Conservation (phyloP, 92 coral and sea anemone genomes). For the Heliopora coerulea region DNA sequence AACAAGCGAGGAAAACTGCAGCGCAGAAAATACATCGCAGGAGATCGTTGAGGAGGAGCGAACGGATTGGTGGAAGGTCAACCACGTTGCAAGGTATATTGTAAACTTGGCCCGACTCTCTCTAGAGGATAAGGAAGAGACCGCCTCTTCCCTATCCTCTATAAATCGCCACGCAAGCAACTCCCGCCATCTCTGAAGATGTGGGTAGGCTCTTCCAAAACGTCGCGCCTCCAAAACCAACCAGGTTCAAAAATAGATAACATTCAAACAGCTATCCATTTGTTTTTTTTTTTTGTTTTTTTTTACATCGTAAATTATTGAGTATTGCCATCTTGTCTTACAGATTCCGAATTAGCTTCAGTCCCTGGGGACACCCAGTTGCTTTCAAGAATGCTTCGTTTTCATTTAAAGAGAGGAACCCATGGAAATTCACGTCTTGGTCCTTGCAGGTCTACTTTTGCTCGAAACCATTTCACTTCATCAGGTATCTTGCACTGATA, state of each 20-base stretch:
- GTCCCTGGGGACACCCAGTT: conserved; percentile 3
- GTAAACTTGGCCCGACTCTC: too few species aligned
- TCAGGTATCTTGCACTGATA: too few species aligned
- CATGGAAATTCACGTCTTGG: neutral
- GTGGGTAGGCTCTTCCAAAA: too few species aligned
- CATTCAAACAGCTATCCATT: too few species aligned
- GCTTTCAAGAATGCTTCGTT: conserved; percentile 22
- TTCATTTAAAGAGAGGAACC: conserved; percentile 13
- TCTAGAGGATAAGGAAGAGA: too few species aligned
- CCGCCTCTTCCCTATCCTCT: too few species aligned
- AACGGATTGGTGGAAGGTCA: neutral
- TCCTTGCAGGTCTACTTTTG: neutral
- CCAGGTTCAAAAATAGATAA: too few species aligned
- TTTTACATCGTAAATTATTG: neutral
- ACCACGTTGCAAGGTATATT: neutral
- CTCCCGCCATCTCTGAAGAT: too few species aligned
- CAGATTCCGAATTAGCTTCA: neutral
- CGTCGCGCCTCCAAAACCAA: too few species aligned
- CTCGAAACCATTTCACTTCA: neutral
- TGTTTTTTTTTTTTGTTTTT: too few species aligned
- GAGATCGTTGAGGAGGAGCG: neutral
- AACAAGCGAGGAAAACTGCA: conserved; percentile 13
- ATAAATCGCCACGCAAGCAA: too few species aligned
- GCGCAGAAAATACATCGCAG: conserved; percentile 24
- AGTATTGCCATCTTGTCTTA: neutral